A percentile compares a stretch with the other conserved stretches of the same genome.
These are phyloP conservation scores for Lasioglossum villosulum DNA, from an alignment of 2,888 invertebrate genomes.

Conservation along the genomic window DNA sequence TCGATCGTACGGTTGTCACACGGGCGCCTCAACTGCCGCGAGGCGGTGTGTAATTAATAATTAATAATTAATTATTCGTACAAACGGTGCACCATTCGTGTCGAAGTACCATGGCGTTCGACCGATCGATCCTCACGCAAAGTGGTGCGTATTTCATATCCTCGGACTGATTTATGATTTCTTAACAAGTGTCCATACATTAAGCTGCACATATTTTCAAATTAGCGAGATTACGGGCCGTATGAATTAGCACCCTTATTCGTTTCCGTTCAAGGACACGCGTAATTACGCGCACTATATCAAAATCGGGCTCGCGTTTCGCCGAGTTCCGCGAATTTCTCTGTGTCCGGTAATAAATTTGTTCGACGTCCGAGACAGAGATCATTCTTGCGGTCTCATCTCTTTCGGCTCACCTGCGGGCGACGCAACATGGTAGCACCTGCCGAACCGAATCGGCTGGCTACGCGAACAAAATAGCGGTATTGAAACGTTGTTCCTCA, in stretches of 20 bases:
- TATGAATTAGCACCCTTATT: constrained; percentile 16
- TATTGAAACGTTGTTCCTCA: not conserved
- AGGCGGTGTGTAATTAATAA: not conserved
- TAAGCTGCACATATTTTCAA: constrained; percentile 55
- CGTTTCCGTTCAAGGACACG: constrained; percentile 15
- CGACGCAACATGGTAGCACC: constrained; percentile 57
- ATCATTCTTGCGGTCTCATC: constrained; percentile 59
- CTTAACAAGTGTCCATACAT: constrained; percentile 52
- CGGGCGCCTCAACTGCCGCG: not conserved
- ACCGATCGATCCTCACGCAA: constrained; percentile 23
- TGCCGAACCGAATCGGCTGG: constrained; percentile 60
- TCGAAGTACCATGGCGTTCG: not conserved
- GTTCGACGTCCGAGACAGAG: constrained; percentile 17
- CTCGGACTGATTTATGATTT: constrained; percentile 51
- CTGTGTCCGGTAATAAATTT: constrained; percentile 34
- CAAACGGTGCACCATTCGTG: not conserved
- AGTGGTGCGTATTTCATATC: constrained; percentile 37
- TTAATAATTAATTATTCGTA: constrained; percentile 7
- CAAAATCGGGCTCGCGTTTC: constrained; percentile 44
- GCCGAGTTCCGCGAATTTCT: constrained; percentile 42
- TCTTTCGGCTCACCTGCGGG: constrained; percentile 64
- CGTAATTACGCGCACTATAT: constrained; percentile 51
- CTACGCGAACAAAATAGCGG: constrained; percentile 46
- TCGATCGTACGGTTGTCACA: not conserved
- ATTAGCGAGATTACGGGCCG: constrained; percentile 42